These are phyloP conservation scores for Otus sunia DNA, from an alignment of 2,113 vertebrate species.

Conservation along the genomic window DNA sequence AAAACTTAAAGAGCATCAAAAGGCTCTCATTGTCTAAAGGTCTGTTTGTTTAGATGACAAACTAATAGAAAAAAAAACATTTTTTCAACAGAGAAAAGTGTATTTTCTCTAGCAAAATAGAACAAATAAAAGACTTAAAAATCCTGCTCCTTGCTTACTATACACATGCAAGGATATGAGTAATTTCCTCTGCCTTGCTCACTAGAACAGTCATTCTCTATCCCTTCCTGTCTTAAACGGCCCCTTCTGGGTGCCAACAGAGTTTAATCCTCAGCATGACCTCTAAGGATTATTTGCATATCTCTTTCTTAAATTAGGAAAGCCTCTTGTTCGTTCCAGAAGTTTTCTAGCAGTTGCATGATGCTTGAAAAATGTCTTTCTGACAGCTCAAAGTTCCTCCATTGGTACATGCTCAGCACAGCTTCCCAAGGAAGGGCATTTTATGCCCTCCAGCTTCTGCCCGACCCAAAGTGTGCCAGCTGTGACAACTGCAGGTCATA, in stretches of 20 bases:
- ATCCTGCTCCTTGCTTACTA: background rate
- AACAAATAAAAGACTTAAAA: background rate
- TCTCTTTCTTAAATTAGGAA: background rate
- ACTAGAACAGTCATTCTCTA: background rate
- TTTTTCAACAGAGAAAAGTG: background rate
- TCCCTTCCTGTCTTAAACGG: background rate
- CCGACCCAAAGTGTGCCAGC: background rate
- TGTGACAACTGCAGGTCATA: background rate
- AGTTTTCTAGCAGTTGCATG: background rate
- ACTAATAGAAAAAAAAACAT: background rate
- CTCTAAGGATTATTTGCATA: background rate
- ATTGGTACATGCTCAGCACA: background rate
- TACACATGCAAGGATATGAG: background rate
- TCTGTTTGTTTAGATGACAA: background rate
- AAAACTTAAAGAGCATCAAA: background rate
- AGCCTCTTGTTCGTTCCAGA: background rate
- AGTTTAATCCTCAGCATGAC: background rate
- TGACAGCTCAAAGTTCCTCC: background rate
- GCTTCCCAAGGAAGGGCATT: background rate
- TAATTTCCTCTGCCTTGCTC: background rate
- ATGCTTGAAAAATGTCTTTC: background rate
- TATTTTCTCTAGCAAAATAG: background rate
- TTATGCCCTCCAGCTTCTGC: background rate
- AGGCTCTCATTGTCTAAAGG: background rate
- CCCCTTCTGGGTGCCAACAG: background rate